Conservation (phyloP, 2,113 vertebrate genomes). For the Petrocephalus zakoni region DNA sequence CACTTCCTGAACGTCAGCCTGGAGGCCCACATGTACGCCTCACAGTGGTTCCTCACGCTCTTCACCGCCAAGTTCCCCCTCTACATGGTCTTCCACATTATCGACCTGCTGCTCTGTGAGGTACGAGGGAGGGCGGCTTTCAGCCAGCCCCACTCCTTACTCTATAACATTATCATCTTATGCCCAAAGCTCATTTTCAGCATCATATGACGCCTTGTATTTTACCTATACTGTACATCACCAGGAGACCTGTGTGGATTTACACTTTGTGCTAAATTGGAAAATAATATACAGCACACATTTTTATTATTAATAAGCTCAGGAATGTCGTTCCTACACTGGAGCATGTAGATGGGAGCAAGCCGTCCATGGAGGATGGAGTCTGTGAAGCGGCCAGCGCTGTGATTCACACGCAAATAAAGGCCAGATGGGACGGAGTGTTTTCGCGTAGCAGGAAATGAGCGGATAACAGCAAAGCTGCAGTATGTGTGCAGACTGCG, state of each 20-base stretch:
- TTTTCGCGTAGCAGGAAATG: neutral
- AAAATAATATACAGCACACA: neutral
- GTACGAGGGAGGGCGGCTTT: conserved; percentile 56
- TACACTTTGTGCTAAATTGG: neutral
- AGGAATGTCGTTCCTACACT: neutral
- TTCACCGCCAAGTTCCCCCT: conserved; percentile 99
- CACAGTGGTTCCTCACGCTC: conserved; percentile 98
- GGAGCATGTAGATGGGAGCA: neutral
- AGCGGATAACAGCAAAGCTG: no score
- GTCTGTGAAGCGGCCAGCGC: neutral
- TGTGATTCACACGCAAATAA: neutral
- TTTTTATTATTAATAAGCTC: neutral
- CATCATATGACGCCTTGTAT: neutral
- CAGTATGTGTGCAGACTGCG: neutral
- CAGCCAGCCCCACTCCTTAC: neutral
- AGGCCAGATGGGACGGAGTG: neutral
- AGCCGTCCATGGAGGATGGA: neutral
- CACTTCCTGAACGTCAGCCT: conserved; percentile 95
- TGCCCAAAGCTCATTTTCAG: no score
- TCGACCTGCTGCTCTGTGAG: conserved; percentile 94
- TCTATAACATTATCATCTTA: no score
- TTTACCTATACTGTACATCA: neutral
- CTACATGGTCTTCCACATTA: conserved; percentile 99
- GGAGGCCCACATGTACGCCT: conserved; percentile 98
- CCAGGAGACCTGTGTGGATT: neutral